Conservation (phyloP, 2,797 vertebrate genomes). For the Rhincodon typus region DNA sequence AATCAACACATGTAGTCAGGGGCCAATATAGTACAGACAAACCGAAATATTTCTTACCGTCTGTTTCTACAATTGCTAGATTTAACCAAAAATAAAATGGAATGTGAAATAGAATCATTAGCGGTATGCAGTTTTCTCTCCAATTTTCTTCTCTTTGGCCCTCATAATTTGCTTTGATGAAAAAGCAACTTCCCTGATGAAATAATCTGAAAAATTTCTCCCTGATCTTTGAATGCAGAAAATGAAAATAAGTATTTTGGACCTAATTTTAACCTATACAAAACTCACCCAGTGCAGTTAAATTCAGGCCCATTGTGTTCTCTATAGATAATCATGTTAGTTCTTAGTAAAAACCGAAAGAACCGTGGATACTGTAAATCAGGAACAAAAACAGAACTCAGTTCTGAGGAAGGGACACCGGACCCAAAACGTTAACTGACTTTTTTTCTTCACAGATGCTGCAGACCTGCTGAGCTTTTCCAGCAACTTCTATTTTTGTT, state of each 20-base stretch:
- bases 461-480: too few species aligned
- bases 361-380: too few species aligned
- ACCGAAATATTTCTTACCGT: background rate
- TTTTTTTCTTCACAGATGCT: too few species aligned
- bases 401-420: too few species aligned
- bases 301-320: background rate
- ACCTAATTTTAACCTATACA: background rate
- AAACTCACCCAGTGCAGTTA: background rate
- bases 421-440: too few species aligned
- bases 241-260: background rate
- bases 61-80: background rate
- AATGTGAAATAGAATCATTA: background rate
- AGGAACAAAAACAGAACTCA: too few species aligned
- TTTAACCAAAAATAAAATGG: background rate
- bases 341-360: too few species aligned
- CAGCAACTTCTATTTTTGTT: too few species aligned
- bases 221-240: background rate
- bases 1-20: background rate
- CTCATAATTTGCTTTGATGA: background rate
- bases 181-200: background rate
- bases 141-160: background rate
- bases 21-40: background rate
- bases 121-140: background rate
- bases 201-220: background rate
- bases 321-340: background rate